Base-by-base conservation (phyloP, 2,113 vertebrate species). In the Saccopteryx leptura region DNA sequence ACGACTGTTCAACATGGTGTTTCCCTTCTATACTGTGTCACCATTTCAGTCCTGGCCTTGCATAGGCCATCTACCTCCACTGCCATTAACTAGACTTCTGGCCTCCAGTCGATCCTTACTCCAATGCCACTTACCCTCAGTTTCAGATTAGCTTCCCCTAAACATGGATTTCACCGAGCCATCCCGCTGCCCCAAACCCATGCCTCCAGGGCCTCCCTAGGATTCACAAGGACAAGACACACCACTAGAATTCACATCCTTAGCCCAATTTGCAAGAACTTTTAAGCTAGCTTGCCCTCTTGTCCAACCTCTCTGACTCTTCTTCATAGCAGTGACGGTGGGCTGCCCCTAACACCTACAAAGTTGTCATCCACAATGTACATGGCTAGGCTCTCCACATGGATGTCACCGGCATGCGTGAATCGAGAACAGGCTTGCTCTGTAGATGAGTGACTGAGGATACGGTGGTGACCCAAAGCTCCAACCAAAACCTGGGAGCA, bases 1-100 rank as follows among this genome's bases (percentile, higher is more conserved):
- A 46, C 9, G 13, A 50, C 19, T 61, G 48, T 21, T 58, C 33
- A 6, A 12, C 0, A 0, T 58, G 33, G 69, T 18, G 26, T 71
- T 82, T 90, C 68, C 76, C 66, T 82, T 50, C 14, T 8, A 7
- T 11, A 52, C 50, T 11, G 5, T 13, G 23, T 63, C 54, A 82
- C 61, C 31, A 14, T 15, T 50, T 66, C 13, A n/a, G 56, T 50
- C 24, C 69, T 63, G 48, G n/a, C n/a, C 81, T 89, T n/a, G 24
- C 24, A 13, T 46, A 24, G 23, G 52, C 31, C 48, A 18, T 18
- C 63, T 15, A 65, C 10, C 14, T 83, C 63, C 61, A 14, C 60
- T 8, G n/a, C 39, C 50, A 66, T 54, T 74, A 33, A 18, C 17
- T 69, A 61, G 39, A 18, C 82, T 93, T 31, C n/a, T 21, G 14